A percentile compares a stretch with the other conserved stretches of the same genome.
Conservation (phyloP, 2,888 invertebrate species). For the Pandemis cinnamomeana region DNA sequence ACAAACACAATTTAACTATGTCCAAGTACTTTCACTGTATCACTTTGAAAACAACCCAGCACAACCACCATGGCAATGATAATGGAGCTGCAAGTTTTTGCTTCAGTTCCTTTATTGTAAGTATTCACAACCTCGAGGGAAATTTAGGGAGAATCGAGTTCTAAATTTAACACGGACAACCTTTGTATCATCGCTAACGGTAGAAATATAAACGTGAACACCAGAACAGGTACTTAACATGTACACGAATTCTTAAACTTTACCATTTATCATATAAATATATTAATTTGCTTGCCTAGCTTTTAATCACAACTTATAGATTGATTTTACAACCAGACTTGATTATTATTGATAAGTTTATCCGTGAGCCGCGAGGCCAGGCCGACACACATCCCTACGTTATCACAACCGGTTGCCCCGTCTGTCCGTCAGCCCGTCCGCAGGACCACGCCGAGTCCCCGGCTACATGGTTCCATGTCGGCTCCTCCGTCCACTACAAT, state of each 20-base stretch:
- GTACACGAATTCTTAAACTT: constrained; percentile 62
- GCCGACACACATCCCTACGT: constrained; percentile 56
- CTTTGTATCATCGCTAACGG: constrained; percentile 61
- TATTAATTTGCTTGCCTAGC: constrained; percentile 59
- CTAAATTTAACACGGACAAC: constrained; percentile 61
- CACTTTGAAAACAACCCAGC: constrained; percentile 56
- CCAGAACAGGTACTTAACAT: constrained; percentile 58
- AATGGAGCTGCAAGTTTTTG: constrained; percentile 66
- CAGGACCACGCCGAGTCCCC: constrained; percentile 1
- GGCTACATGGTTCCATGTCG: constrained; percentile 25
- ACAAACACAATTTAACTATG: constrained; percentile 54
- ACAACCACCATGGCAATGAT: constrained; percentile 66
- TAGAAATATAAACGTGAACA: constrained; percentile 59
- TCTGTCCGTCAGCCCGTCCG: constrained; percentile 38
- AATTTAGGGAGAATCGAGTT: constrained; percentile 66
- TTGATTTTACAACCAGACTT: constrained; percentile 73
- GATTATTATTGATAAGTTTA: constrained; percentile 59
- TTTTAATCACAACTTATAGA: constrained; percentile 77
- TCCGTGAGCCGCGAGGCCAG: constrained; percentile 54
- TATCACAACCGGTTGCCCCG: constrained; percentile 74
- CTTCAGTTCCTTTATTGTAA: constrained; percentile 68
- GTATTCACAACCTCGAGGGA: constrained; percentile 79
- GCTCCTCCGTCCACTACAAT: constrained; percentile 54
- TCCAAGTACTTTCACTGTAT: constrained; percentile 62
- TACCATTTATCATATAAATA: constrained; percentile 67